phyloP scores from a whole-genome alignment of 2,113 vertebrate species.

The Shinisaurus crocodilurus region DNA sequence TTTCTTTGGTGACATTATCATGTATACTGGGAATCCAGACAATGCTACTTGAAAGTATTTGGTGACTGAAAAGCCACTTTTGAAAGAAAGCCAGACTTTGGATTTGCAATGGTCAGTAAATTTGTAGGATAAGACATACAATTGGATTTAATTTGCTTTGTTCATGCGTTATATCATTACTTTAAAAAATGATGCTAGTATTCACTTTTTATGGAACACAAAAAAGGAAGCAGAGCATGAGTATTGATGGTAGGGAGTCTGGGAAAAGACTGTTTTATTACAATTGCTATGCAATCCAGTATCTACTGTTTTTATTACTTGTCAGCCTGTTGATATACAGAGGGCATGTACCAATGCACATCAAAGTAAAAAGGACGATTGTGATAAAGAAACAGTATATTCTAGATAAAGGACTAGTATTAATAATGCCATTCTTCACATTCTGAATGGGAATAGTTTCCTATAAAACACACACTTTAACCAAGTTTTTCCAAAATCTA shows the following conservation, averaged over 20 bases:
- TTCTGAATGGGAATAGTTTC: neutral
- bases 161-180: neutral
- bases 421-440: neutral
- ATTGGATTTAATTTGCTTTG: slow-evolving; percentile 18
- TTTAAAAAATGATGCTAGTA: slow-evolving; percentile 14
- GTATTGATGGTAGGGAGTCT: neutral
- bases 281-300: neutral
- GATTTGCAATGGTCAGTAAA: slow-evolving; percentile 54
- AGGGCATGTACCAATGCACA: neutral
- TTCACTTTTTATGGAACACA: neutral
- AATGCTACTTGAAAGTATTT: slow-evolving; percentile 66
- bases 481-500: neutral
- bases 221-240: neutral
- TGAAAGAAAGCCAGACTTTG: slow-evolving; percentile 61
- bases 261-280: neutral
- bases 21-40: slow-evolving; percentile 65
- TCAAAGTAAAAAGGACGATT: neutral
- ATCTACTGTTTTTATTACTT: neutral
- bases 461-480: neutral
- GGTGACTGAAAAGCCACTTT: slow-evolving; percentile 69
- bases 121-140: slow-evolving; percentile 21
- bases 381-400: neutral
- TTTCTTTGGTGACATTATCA: slow-evolving; percentile 67
- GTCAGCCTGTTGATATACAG: slow-evolving; percentile 4
- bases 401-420: neutral